Base-by-base conservation (phyloP, 2,113 vertebrate genomes). In the Aegotheles bennettii region DNA sequence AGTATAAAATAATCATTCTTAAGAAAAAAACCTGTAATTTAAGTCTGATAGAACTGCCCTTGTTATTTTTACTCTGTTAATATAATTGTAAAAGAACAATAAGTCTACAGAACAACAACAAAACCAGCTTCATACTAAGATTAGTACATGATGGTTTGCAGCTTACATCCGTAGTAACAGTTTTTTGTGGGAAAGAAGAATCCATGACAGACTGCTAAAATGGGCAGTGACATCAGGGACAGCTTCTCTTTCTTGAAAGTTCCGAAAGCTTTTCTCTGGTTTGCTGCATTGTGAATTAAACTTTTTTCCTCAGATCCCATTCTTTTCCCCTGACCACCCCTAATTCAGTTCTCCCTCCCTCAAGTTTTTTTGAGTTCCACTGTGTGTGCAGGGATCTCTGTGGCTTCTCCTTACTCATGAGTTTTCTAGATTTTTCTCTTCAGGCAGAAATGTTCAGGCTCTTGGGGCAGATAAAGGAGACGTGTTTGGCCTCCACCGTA, bases 51-150 rank as follows among this genome's bases (percentile, higher is more conserved):
- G 70, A 91, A 54, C 8, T 80, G 51, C 5, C 38, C 24, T 67
- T 81, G 56, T 75, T 97, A 84, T 90, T 93, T 95, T 89, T 82
- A 78, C 76, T 65, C 86, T 56, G 33, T 67, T 94, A 90, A 86
- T 84, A 19, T 35, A 65, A 63, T 59, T 80, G 68, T 68, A 56
- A 81, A 91, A 93, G 73, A 93, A 94, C 94, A 86, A 42, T 81
- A 84, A 6, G n/a, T 64, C 76, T 84, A 47, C 56, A 81, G 61
- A 71, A 65, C 28, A 77, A 75, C 61, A 79, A 71, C 64, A 87
- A 63, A 64, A 67, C 4, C 0, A 0, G 24, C 70, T 92, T 91
- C 48, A 71, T 87, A 40, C 59, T 67, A 87, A 60, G 60, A 59
- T 89, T n/a, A 70, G 28, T 47, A 15, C 40, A 35, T 84, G 76